Evolutionary conservation across 1,140 invertebrate species (phyloP), one percentile per base, ranked within the genome.

Genomic region (Theocolax elegans): DNA sequence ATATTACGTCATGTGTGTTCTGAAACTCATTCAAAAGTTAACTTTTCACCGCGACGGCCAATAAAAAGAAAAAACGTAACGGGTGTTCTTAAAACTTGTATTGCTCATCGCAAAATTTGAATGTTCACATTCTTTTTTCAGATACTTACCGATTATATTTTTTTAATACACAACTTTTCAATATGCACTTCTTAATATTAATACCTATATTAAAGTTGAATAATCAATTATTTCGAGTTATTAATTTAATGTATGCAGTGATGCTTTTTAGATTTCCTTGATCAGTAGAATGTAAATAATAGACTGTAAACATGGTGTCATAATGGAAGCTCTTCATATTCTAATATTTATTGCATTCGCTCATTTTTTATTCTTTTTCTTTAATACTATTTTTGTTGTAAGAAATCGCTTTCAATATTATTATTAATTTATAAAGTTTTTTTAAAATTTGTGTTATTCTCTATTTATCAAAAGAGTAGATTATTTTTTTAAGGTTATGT

Each of bases 331-430:
- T 38, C 67, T 83, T 31, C 74, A 76, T 38, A 73, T 84, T 56
- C 70, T 87, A 19, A 76, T 85, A 48, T 67, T 85, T 65, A 86
- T 89, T 40, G 79, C 84, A 66, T 79, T 87, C 27, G 82, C 90
- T 70, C 91, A 92, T 77, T 87, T 88, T 73, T 83, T 89, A 13
- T 77, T 92, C 72, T 89, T 90, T 76, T 92, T 92, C 76, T 90
- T 92, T 78, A 91, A 92, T 81, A 87, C 87, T 21, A 89, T 92
- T 77, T 91, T 92, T 72, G 91, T 91, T 88, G 91, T 92, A 87
- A 71, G 58, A 62, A 73, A 46, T 69, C n/a, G n/a, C n/a, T n/a
- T n/a, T n/a, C n/a, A n/a, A n/a, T n/a, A n/a, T n/a, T n/a, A n/a
- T n/a, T n/a, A n/a, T n/a, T n/a, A n/a, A n/a, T n/a, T n/a, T n/a